These are phyloP conservation scores for Sebastes reedi DNA, from an alignment of 2,797 vertebrate species.

Conservation along the genomic window DNA sequence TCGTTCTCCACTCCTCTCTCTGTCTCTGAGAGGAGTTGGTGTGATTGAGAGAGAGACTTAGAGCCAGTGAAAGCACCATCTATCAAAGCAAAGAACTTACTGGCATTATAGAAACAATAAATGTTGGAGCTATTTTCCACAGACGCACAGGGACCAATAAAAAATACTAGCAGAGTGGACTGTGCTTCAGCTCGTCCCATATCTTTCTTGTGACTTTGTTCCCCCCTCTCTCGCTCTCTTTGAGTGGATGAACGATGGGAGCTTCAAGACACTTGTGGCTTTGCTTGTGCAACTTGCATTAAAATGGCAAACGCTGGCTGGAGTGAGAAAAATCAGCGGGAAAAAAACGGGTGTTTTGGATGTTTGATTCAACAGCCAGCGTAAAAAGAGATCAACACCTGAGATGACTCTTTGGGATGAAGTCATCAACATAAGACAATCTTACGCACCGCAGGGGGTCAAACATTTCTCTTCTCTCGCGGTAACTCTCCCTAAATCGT, in stretches of 20 bases:
- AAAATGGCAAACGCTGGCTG: neutral
- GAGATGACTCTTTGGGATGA: conserved; percentile 42
- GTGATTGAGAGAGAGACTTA: conserved; percentile 60
- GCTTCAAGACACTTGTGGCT: conserved; percentile 20
- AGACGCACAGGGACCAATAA: conserved; percentile 71
- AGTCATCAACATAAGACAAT: conserved; percentile 67
- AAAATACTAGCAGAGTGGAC: conserved; percentile 54
- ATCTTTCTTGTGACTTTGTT: conserved; percentile 23
- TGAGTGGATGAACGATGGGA: conserved; percentile 14
- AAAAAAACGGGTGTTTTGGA: conserved; percentile 11
- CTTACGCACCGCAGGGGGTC: conserved; percentile 38
- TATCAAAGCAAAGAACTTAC: conserved; percentile 66
- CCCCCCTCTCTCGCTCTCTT: neutral
- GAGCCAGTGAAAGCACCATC: conserved; percentile 65
- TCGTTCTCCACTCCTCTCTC: conserved; percentile 2
- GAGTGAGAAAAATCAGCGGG: neutral
- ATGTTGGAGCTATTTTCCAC: conserved; percentile 50
- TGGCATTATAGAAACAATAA: conserved; percentile 63
- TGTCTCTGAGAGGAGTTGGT: conserved; percentile 40
- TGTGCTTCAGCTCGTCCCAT: conserved; percentile 26
- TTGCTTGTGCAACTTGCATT: conserved; percentile 1
- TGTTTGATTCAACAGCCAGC: conserved; percentile 21
- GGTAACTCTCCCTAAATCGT: conserved; percentile 54
- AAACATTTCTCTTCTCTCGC: conserved; percentile 35
- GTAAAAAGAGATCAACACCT: conserved; percentile 41